Conservation (phyloP, 2,113 vertebrate genomes). For the Sturnira hondurensis region DNA sequence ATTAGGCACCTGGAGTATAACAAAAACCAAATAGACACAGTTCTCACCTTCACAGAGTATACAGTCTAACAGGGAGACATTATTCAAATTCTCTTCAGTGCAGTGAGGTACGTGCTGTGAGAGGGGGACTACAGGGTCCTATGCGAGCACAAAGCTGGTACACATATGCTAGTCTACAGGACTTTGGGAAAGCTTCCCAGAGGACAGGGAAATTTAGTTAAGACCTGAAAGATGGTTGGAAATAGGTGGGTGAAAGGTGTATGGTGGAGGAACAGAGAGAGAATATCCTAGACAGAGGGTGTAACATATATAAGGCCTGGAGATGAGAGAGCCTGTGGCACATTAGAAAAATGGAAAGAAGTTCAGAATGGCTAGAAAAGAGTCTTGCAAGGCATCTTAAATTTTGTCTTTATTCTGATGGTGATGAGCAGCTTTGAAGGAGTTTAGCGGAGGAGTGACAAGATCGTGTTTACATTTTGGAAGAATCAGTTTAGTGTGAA, state of each 20-base stretch:
- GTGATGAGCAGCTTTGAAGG: background rate
- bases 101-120: background rate
- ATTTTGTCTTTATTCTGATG: background rate
- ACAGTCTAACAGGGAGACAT: background rate
- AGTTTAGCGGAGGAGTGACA: background rate
- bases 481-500: background rate
- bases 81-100: background rate
- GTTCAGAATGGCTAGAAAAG: background rate
- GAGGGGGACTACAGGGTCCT: background rate
- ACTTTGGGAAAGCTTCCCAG: background rate
- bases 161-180: background rate
- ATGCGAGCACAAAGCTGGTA: background rate
- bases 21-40: background rate
- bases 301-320: background rate
- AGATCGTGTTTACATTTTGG: background rate
- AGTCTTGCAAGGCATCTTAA: background rate
- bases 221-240: background rate
- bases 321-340: background rate
- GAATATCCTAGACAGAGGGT: background rate
- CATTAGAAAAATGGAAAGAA: background rate
- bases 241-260: background rate
- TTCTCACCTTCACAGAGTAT: background rate
- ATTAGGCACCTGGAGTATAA: background rate
- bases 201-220: background rate
- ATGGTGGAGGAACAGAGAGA: background rate